Evolutionary conservation across 2,113 vertebrate genomes (phyloP), one percentile per base, ranked within the genome.

Genomic region (Copsychus sechellarum): DNA sequence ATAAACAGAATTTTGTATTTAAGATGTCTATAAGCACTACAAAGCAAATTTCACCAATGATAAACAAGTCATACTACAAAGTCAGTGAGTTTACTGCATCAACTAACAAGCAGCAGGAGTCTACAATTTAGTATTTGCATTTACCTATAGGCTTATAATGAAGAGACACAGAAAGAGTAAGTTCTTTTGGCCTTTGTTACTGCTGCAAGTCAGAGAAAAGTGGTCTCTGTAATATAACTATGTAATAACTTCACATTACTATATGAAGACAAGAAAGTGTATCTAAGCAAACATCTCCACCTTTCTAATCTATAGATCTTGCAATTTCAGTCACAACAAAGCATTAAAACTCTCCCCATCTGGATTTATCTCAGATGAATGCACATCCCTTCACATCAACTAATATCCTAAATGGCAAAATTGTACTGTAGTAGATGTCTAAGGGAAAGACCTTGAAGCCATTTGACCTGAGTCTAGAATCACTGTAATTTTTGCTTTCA

Each of bases 1-100:
- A 81, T 64, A 76, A 79, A 60, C 23, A 72, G 70, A 95, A 91
- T 93, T 95, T 89, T 74, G 26, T 88, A 89, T 96, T 96, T 96
- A 62, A 53, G 36, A 73, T 48, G 42, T n/a, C 34, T 91, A 33
- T 33, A 24, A 94, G 70, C 92, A 96, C 95, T 51, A 92, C 92
- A 97, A 93, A 93, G 54, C 24, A 28, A 14, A 42, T 20, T 53
- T 29, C 11, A 53, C 28, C 15, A 29, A 29, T 53, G 29, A 53
- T 29, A 18, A 53, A 28, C 26, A 29, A 53, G 28, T 29, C 51
- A 29, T 53, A 53, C 57, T 91, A 29, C 51, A 53, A 53, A 29
- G 16, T 17, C 50, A 51, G 20, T 61, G 70, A 65, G 25, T 89
- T 96, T 89, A 71, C 31, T 51, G 23, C 47, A 47, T 94, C 77